Percentiles rank a stretch among this genome's conserved stretches.
Evolutionary conservation across 1,140 invertebrate genomes (phyloP).

Genomic region (Drosophila funebris): DNA sequence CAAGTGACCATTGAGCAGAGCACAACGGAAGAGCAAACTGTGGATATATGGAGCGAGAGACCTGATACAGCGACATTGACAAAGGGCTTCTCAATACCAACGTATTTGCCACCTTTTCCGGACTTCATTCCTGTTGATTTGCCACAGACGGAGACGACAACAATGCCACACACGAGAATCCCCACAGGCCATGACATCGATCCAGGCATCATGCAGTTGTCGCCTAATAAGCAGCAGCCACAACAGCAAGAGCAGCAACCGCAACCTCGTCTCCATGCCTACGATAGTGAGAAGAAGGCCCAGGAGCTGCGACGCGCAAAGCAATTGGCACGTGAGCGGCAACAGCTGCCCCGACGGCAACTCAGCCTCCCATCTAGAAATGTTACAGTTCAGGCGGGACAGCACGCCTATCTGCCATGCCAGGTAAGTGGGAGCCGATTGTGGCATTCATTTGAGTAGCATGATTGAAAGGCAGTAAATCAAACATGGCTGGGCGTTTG

Average conservation of each 20-base stretch:
- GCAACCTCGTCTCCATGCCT: constrained; percentile 55
- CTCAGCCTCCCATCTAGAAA: constrained; percentile 84
- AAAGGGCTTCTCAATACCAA: constrained; percentile 73
- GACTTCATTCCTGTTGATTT: constrained; percentile 69
- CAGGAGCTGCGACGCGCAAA: constrained; percentile 60
- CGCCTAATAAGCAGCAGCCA: constrained; percentile 30
- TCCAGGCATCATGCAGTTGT: neutral
- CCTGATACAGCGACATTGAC: constrained; percentile 70
- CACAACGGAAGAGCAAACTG: constrained; percentile 29
- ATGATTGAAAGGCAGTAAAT: constrained; percentile 51
- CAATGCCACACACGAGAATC: neutral
- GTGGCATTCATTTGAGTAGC: constrained; percentile 14
- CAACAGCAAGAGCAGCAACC: constrained; percentile 18
- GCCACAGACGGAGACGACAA: constrained; percentile 37
- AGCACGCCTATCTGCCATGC: constrained; percentile 93
- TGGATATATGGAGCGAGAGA: constrained; percentile 62
- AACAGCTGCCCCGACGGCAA: constrained; percentile 46
- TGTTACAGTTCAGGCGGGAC: constrained; percentile 92
- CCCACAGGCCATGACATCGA: neutral
- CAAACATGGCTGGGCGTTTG: neutral
- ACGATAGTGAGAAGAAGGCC: constrained; percentile 72
- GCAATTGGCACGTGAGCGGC: constrained; percentile 65
- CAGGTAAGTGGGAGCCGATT: constrained; percentile 86
- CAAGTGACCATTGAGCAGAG: constrained; percentile 40
- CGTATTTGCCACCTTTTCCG: constrained; percentile 74